These are phyloP conservation scores for Cynaeus angustus DNA, from an alignment of 2,888 invertebrate genomes.

Conservation along the genomic window DNA sequence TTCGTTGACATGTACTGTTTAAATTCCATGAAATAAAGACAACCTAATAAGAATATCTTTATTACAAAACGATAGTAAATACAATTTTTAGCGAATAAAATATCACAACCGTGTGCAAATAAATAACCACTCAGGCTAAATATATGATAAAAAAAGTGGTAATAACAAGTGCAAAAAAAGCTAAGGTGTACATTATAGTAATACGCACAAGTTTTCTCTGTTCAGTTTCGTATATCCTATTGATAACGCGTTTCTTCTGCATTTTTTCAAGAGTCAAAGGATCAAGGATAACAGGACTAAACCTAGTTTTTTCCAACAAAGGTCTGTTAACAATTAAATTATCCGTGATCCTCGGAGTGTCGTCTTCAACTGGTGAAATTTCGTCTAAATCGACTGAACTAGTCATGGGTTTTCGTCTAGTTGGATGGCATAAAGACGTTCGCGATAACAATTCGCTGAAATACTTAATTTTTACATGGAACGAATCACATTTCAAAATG, in stretches of 20 bases:
- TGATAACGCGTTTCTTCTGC: slow-evolving; percentile 63
- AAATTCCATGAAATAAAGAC: slow-evolving; percentile 30
- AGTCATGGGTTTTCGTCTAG: slow-evolving; percentile 35
- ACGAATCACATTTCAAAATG: slow-evolving; percentile 32
- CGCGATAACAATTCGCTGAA: slow-evolving; percentile 45
- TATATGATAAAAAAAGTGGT: slow-evolving; percentile 75
- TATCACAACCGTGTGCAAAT: slow-evolving; percentile 22
- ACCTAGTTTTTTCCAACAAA: slow-evolving; percentile 21
- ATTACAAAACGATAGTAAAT: slow-evolving; percentile 27
- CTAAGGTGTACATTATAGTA: slow-evolving; percentile 75
- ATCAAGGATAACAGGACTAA: slow-evolving; percentile 70
- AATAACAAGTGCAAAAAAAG: slow-evolving; percentile 73
- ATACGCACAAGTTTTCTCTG: slow-evolving; percentile 73
- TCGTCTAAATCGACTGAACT: slow-evolving; percentile 64
- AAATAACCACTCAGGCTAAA: slow-evolving; percentile 68
- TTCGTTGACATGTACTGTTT: slow-evolving; percentile 23
- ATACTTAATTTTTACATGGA: slow-evolving; percentile 13
- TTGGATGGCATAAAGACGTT: slow-evolving; percentile 14
- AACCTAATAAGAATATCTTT: slow-evolving; percentile 27
- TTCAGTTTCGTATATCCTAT: slow-evolving; percentile 66
- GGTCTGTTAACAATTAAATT: slow-evolving; percentile 42
- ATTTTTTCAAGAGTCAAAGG: slow-evolving; percentile 74
- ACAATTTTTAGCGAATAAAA: slow-evolving; percentile 8
- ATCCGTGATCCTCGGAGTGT: slow-evolving; percentile 44
- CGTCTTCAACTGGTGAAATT: slow-evolving; percentile 66